Conservation (phyloP, 2,888 invertebrate species). For the Nysson spinosus region DNA sequence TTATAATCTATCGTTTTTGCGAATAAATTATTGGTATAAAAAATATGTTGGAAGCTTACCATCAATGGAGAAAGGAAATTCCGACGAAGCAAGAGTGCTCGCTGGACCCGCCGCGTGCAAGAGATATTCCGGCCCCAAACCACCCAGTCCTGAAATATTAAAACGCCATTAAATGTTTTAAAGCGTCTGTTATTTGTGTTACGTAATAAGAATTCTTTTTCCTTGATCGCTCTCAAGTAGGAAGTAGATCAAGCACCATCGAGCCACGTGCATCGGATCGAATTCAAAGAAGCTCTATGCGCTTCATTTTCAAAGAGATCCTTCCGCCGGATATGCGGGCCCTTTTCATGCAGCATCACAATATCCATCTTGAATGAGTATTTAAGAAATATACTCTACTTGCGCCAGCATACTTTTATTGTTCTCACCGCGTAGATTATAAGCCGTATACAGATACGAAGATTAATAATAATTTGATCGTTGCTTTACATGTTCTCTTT, state of each 20-base stretch:
- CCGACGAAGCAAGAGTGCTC: conserved; percentile 89
- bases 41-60: conserved; percentile 82
- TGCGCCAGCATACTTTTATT: too few relatives aligned
- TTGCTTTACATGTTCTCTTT: too few relatives aligned
- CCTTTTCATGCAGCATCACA: conserved; percentile 22
- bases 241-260: conserved; percentile 18
- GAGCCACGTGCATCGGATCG: conserved; percentile 17
- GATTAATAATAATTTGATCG: too few relatives aligned
- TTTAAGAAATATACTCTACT: not conserved
- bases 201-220: too few relatives aligned
- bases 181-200: too few relatives aligned
- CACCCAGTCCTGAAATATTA: conserved; percentile 71
- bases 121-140: conserved; percentile 76
- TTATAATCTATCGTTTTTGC: too few relatives aligned
- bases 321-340: conserved; percentile 73
- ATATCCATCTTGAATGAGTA: conserved; percentile 1
- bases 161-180: not conserved
- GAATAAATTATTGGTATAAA: too few relatives aligned
- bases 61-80: conserved; percentile 94
- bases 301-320: conserved; percentile 39
- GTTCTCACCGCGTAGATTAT: too few relatives aligned
- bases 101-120: conserved; percentile 79
- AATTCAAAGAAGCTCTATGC: conserved; percentile 14
- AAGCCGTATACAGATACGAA: too few relatives aligned
- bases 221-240: conserved; percentile 9